Percentiles rank a stretch among this genome's conserved stretches.
These are phyloP conservation scores for Dasyurus viverrinus DNA, from an alignment of 2,113 vertebrate genomes.

Conservation along the genomic window DNA sequence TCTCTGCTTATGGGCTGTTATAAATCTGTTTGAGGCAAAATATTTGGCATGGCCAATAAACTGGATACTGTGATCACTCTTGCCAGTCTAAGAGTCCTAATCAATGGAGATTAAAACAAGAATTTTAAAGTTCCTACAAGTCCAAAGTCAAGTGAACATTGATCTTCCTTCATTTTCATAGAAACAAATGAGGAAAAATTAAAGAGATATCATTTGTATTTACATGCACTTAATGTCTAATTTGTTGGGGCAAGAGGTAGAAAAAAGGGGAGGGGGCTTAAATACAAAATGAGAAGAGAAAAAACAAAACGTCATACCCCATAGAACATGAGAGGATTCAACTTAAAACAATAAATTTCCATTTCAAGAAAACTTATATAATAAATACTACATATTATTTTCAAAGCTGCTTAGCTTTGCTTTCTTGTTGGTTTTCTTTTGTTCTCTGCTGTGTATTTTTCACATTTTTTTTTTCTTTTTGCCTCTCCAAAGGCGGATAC, in stretches of 20 bases:
- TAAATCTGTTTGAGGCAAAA: background rate
- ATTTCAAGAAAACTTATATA: no score
- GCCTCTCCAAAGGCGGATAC: no score
- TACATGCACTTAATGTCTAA: background rate
- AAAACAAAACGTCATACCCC: no score
- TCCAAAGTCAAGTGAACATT: background rate
- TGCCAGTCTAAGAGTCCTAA: conserved; percentile 15
- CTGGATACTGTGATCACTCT: background rate
- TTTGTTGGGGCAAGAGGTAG: background rate
- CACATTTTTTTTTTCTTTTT: no score
- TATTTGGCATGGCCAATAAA: background rate
- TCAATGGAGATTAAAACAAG: background rate
- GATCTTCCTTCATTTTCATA: background rate
- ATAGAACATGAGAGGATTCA: no score
- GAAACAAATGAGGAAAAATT: background rate
- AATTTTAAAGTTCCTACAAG: conserved; percentile 2
- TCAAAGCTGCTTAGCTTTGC: no score
- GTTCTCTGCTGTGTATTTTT: no score
- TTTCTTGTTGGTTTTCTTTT: no score
- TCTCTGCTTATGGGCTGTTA: background rate
- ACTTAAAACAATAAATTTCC: no score
- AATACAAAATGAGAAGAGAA: no score
- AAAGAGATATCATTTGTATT: background rate
- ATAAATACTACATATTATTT: no score
- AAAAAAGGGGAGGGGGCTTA: background rate